Evolutionary conservation across 2,797 vertebrate genomes (phyloP), one percentile per base, ranked within the genome.

Genomic region (Centropyge bicolor): DNA sequence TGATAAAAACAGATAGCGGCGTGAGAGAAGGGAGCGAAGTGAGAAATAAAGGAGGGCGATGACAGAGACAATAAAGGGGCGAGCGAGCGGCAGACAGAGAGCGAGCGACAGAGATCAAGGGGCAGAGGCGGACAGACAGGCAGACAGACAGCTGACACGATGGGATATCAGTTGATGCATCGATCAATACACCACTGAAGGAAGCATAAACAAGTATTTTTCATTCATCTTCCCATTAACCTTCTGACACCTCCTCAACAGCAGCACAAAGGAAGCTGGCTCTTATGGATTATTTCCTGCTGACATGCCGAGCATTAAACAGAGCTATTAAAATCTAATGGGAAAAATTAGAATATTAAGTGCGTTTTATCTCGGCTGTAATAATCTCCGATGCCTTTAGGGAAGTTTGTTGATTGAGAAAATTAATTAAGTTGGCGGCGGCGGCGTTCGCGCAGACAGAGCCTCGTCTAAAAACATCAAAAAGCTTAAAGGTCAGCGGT

Each of bases 1-100:
- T 76, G 84, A 92, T 89, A 91, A 87, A 89, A 89, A 78, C 56
- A 52, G 83, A 84, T 86, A 84, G 79, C 66, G 62, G 70, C 77
- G 76, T 78, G 90, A 88, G 74, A 78, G 84, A 68, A 74, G 76
- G 56, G 77, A 86, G 85, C 78, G 83, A 78, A 85, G 81, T 84
- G 88, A 89, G 87, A 87, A 87, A 86, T 87, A 85, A 87, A 85
- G 79, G 52, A 71, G 45, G 27, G 74, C 56, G 78, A 84, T 76
- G 83, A 86, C 76, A 56, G 74, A 79, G 83, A 85, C 84, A 88
- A 87, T 89, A 71, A 87, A 86, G 76, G 73, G 61, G 71, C 11
- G 38, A 81, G 81, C 10, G 17, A 81, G 80, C 76, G 65, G 66
- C 72, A 81, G 75, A 56, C 72, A 48, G 85, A 52, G 71, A 82